phyloP scores from a whole-genome alignment of 2,113 vertebrate species.

The Leiothrix lutea region DNA sequence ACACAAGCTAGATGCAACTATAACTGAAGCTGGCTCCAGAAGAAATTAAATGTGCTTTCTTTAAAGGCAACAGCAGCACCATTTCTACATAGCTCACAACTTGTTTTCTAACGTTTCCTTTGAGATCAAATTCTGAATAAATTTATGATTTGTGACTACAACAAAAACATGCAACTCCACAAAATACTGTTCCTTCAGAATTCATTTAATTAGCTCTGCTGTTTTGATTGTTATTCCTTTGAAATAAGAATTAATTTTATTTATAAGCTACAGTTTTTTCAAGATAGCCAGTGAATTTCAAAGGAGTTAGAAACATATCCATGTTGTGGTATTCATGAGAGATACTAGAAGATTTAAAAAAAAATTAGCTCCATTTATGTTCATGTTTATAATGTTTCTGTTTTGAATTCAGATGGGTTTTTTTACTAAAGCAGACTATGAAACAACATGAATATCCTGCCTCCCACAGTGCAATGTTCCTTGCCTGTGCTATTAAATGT shows the following conservation, averaged over 20 bases:
- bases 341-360: not conserved
- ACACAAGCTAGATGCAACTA: not conserved
- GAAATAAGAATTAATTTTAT: not conserved
- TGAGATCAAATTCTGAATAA: not conserved
- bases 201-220: not conserved
- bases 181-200: not conserved
- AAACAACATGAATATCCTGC: not conserved
- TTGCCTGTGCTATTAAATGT: not conserved
- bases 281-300: not conserved
- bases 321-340: not conserved
- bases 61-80: not conserved
- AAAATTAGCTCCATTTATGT: not conserved
- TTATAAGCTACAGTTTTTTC: not conserved
- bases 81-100: not conserved
- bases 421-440: not conserved
- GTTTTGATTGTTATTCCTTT: not conserved
- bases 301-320: not conserved
- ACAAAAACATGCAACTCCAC: not conserved
- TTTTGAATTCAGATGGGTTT: not conserved
- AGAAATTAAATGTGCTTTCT: not conserved
- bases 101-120: not conserved
- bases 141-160: not conserved
- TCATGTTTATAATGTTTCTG: not conserved
- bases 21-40: not conserved
- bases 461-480: not conserved